Percentiles rank a stretch among this genome's conserved stretches.
Conservation (phyloP, 2,888 invertebrate genomes). For the Neria commutata region DNA sequence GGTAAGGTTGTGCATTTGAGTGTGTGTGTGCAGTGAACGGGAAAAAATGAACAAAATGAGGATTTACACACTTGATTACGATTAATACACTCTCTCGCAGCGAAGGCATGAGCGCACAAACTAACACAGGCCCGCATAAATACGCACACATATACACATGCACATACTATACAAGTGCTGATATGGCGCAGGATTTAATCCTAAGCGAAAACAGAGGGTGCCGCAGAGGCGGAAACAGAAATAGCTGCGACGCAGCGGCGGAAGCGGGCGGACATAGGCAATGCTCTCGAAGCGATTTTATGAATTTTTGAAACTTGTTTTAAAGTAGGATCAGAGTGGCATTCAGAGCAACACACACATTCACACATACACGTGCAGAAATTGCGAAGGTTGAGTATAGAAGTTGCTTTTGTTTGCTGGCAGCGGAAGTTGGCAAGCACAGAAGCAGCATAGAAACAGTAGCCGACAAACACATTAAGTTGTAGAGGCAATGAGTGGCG, state of each 20-base stretch:
- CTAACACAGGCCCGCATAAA: neutral
- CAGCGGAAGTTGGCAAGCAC: too few relatives aligned
- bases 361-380: too few relatives aligned
- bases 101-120: neutral
- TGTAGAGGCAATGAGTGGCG: conserved; percentile 1
- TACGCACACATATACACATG: neutral
- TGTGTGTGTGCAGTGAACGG: neutral
- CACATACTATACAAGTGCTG: too few relatives aligned
- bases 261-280: neutral
- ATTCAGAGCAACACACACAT: neutral
- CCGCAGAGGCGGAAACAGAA: neutral
- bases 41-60: neutral
- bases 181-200: too few relatives aligned
- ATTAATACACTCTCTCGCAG: neutral
- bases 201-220: too few relatives aligned
- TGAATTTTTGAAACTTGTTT: neutral
- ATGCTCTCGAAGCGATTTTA: neutral
- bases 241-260: neutral
- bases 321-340: neutral
- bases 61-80: conserved; percentile 7
- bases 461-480: neutral
- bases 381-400: neutral
- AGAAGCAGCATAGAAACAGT: too few relatives aligned
- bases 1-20: too few relatives aligned
- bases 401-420: too few relatives aligned